These are phyloP conservation scores for Aradophagus sp. DNA, from an alignment of 1,140 invertebrate species.

Conservation along the genomic window DNA sequence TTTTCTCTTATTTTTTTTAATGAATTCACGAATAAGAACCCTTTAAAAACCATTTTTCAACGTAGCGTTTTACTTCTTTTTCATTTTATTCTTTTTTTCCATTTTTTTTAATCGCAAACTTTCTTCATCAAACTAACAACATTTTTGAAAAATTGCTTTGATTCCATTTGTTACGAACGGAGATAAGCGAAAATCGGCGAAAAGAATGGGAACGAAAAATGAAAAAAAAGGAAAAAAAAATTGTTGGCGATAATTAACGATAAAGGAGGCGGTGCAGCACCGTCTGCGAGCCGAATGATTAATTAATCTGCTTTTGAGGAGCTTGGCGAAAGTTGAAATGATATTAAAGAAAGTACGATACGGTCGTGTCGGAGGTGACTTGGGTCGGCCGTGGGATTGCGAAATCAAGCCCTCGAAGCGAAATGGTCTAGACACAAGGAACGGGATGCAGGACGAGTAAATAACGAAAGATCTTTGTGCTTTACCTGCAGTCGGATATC, in stretches of 20 bases:
- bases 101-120: too few species aligned
- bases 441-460: constrained; percentile 41
- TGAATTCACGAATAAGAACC: too few species aligned
- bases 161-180: too few species aligned
- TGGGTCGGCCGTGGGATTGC: constrained; percentile 19
- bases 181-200: too few species aligned
- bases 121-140: too few species aligned
- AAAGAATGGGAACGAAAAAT: background rate
- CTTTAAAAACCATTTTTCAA: too few species aligned
- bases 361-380: constrained; percentile 19
- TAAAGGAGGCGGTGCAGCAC: constrained; percentile 19
- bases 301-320: constrained; percentile 69
- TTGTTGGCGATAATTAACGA: constrained; percentile 32
- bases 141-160: too few species aligned
- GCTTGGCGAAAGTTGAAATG: constrained; percentile 58
- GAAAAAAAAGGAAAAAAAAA: constrained; percentile 4
- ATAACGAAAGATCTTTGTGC: constrained; percentile 53
- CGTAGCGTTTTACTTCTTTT: too few species aligned
- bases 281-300: constrained; percentile 41
- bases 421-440: constrained; percentile 44
- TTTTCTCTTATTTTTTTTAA: too few species aligned
- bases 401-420: constrained; percentile 35
- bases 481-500: constrained; percentile 73
- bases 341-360: constrained; percentile 58
- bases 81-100: too few species aligned